A percentile compares a stretch with the other conserved stretches of the same genome.
phyloP scores from a whole-genome alignment of 2,113 vertebrate species.

The Nyctereutes procyonoides region DNA sequence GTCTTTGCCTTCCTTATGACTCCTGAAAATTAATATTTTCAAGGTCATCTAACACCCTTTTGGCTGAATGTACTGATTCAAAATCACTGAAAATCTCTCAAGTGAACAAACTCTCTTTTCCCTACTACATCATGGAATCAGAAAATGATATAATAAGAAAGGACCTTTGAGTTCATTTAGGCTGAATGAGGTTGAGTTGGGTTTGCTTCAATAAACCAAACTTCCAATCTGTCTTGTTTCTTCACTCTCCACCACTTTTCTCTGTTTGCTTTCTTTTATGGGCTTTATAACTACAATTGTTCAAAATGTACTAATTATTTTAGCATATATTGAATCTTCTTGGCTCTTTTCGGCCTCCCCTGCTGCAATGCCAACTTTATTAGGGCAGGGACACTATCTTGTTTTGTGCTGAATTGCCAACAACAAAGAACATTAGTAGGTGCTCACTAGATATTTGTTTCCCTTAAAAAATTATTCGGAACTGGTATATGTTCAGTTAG shows the following conservation, averaged over 20 bases:
- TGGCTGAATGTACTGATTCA: not conserved
- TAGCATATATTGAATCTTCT: not conserved
- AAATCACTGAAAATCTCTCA: not conserved
- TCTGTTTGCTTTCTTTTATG: not conserved
- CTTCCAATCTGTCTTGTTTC: not conserved
- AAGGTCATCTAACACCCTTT: not conserved
- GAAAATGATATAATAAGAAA: not conserved
- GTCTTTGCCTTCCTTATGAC: not conserved
- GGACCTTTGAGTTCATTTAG: not conserved
- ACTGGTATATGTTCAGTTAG: not conserved
- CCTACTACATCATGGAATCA: not conserved
- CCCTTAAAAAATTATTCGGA: not conserved
- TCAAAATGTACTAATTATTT: not conserved
- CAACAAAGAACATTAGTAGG: not conserved
- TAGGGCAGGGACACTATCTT: not conserved
- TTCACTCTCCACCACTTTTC: not conserved
- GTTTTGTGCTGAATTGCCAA: not conserved
- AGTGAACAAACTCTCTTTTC: not conserved
- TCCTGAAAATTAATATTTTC: not conserved
- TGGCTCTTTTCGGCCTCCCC: not conserved
- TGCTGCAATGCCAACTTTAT: not conserved
- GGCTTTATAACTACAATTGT: not conserved
- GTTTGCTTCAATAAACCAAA: not conserved
- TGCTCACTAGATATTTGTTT: not conserved
- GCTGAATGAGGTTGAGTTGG: not conserved